A percentile compares a stretch with the other conserved stretches of the same genome.
Conservation (phyloP, 53 echinoderm and acorn worm species). For the Mesocentrotus franciscanus region DNA sequence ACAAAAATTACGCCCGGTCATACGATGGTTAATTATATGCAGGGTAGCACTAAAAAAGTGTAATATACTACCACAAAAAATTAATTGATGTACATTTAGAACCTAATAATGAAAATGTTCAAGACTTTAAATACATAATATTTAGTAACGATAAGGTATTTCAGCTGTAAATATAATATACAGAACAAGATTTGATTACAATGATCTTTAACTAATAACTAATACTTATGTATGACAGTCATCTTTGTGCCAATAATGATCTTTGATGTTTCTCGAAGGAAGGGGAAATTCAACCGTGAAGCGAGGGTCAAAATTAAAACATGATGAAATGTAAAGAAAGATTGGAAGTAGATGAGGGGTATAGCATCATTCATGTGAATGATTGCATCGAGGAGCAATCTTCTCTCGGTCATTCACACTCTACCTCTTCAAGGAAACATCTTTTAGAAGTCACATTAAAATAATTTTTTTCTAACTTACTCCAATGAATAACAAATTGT, state of each 20-base stretch:
- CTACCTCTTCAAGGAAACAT: not conserved
- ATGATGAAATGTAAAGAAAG: not conserved
- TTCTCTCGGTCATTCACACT: constrained; percentile 26
- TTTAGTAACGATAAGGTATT: too few relatives aligned
- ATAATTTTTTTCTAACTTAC: not conserved
- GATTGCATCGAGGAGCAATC: not conserved
- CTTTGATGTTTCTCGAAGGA: not conserved
- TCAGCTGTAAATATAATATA: too few relatives aligned
- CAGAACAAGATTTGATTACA: too few relatives aligned
- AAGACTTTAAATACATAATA: too few relatives aligned
- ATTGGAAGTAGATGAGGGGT: not conserved
- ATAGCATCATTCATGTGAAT: not conserved
- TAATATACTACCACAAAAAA: too few relatives aligned
- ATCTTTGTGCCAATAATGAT: not conserved
- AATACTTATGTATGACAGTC: not conserved
- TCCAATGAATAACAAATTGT: not conserved
- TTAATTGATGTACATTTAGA: too few relatives aligned
- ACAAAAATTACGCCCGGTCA: too few relatives aligned
- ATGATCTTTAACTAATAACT: not conserved
- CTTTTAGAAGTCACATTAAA: not conserved
- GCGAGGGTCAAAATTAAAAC: not conserved
- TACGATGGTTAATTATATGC: too few relatives aligned
- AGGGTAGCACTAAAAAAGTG: too few relatives aligned
- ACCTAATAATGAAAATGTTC: too few relatives aligned
- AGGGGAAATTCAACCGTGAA: not conserved